Conservation (phyloP, 2,888 invertebrate species). For the Netelia fuscicornis region DNA sequence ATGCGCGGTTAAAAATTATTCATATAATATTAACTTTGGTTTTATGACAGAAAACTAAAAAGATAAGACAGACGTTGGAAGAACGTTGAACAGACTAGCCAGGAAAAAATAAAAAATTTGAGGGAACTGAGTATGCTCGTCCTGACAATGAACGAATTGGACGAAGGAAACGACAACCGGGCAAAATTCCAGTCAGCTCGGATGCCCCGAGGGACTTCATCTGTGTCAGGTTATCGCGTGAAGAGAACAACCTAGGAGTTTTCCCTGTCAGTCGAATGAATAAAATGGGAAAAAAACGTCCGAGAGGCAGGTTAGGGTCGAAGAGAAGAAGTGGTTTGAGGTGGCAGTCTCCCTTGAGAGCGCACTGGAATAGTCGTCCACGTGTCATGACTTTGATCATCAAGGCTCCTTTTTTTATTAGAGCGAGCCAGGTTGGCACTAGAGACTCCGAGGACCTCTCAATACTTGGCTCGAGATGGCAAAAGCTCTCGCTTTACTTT, state of each 20-base stretch:
- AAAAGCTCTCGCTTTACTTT: conserved; percentile 17
- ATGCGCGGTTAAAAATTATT: background rate
- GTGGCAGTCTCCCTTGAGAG: conserved; percentile 34
- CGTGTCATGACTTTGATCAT: conserved; percentile 49
- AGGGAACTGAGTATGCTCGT: conserved; percentile 11
- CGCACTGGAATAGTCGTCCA: conserved; percentile 33
- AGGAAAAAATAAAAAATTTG: background rate
- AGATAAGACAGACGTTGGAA: background rate
- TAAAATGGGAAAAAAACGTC: conserved; percentile 62
- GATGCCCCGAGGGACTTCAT: conserved; percentile 45
- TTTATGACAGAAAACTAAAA: background rate
- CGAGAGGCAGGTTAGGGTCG: conserved; percentile 19
- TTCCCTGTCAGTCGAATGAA: conserved; percentile 39
- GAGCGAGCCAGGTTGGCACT: background rate
- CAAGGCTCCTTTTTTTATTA: conserved; percentile 54
- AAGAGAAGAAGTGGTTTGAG: conserved; percentile 27
- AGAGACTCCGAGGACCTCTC: conserved; percentile 4
- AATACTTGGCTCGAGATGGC: background rate
- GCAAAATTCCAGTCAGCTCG: conserved; percentile 30
- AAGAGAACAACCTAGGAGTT: conserved; percentile 35
- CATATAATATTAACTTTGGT: too few relatives aligned
- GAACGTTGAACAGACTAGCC: background rate
- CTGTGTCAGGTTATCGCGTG: conserved; percentile 36
- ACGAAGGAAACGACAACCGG: conserved; percentile 9
- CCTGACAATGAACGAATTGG: conserved; percentile 18